Evolutionary conservation across 1,140 invertebrate genomes (phyloP).

Genomic region (Acromyrmex echinatior): DNA sequence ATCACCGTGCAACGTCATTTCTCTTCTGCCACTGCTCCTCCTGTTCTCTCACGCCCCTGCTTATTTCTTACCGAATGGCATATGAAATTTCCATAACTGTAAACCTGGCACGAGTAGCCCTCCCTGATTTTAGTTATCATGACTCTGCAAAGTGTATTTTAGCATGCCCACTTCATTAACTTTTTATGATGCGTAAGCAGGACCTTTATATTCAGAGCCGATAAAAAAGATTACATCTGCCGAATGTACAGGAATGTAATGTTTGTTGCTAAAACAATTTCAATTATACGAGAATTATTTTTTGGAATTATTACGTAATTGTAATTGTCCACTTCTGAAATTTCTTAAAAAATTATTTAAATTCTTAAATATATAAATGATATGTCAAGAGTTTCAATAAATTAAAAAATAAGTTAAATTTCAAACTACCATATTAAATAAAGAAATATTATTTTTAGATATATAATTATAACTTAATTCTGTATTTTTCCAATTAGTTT

Average conservation of each 20-base stretch:
- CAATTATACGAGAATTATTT: neutral
- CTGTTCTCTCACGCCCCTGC: neutral
- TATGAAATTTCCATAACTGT: conserved; percentile 63
- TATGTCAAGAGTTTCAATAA: neutral
- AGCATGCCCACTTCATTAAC: conserved; percentile 55
- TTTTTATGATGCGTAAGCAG: conserved; percentile 53
- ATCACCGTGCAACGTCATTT: conserved; percentile 36
- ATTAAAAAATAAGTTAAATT: neutral
- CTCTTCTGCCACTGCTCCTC: neutral
- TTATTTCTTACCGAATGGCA: conserved; percentile 51
- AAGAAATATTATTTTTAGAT: neutral
- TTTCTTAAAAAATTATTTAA: neutral
- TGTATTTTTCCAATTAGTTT: neutral
- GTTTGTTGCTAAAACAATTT: conserved; percentile 6
- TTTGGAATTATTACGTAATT: neutral
- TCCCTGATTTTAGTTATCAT: conserved; percentile 47
- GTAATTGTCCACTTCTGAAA: neutral
- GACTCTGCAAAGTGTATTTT: conserved; percentile 50
- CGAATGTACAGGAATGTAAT: neutral
- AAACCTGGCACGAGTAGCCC: conserved; percentile 10
- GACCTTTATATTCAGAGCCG: neutral
- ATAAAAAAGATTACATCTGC: conserved; percentile 32
- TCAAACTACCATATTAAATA: neutral
- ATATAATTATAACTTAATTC: neutral
- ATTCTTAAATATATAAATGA: neutral